Evolutionary conservation across 2,888 invertebrate species (phyloP), one percentile per base, ranked within the genome.

Genomic region (Hirtodrosophila histrioides): DNA sequence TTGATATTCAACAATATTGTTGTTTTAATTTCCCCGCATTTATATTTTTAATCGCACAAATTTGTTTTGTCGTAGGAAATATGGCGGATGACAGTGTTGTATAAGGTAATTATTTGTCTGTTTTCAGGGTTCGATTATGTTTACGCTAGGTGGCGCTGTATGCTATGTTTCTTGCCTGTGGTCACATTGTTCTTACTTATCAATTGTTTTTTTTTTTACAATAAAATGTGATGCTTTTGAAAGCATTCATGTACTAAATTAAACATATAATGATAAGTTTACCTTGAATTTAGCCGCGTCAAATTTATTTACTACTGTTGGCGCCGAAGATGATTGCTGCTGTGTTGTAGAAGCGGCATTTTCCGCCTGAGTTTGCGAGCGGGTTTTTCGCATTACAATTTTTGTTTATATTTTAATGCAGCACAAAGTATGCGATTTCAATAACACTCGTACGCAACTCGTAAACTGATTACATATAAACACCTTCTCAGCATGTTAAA

Each of bases 291-390:
- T 83, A 54, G 45, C 63, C n/a, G 70, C 62, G 78, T 83, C 82
- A 78, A 86, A 83, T 58, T 72, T 48, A 39, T 67, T 72, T 40
- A 76, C 56, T 66, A 60, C 55, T 58, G 61, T 55, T 67, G 71
- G 66, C 44, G 56, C 62, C 61, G 80, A 63, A 24, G 73, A 53
- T 40, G 82, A 36, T 40, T 68, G 74, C 56, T 56, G 73, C 63
- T 69, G 50, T 60, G 75, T 60, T 37, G 68, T 53, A 57, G 83
- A 65, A 72, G 86, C 75, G 73, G 89, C 91, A 86, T 90, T 90
- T 86, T 91, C 91, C 74, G 91, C 91, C 74, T 90, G 91, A 55
- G 91, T 91, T 80, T 91, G 91, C 48, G 91, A 91, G 61, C 91
- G 89, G 73, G 91, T 91, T 75, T 91, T 91, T 83, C 91, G 90